Evolutionary conservation across 1,140 invertebrate species (phyloP), one percentile per base, ranked within the genome.

Genomic region (Ceratina japonica): DNA sequence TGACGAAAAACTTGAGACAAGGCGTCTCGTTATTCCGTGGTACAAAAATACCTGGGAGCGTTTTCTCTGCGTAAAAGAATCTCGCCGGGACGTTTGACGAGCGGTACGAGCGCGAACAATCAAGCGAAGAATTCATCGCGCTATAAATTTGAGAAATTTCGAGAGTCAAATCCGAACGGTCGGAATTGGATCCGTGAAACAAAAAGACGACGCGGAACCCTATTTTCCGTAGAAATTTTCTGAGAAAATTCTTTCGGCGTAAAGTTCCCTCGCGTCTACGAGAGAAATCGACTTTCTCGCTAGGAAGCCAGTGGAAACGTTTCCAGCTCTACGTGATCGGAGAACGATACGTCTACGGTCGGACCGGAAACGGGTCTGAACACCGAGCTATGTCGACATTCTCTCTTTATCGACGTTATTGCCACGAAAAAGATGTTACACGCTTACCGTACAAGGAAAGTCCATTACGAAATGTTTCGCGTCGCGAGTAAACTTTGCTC

Each of bases 241-340:
- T 24, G 2, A 3, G 54, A 22, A 68, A 69, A 31, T 56, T 70
- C 73, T 54, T 64, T 61, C 16, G 63, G n/a, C 22, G 51, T 79
- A 49, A 49, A 56, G 31, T 24, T 54, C 44, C 37, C 16, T 63
- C 20, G 54, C 31, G 16, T 61, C 52, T 31, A 70, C 64, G 56
- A 71, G 44, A 62, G 58, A 62, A 79, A 70, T 66, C 44, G 59
- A 69, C 54, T 82, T 54, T 69, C 59, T 64, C 75, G 31, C 27
- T 8, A 56, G 22, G 66, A 61, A 72, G 73, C 65, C 49, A 59
- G 59, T 59, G 24, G 73, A 61, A 83, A 58, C 64, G 37, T 84
- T 81, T 65, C 58, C 31, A 56, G 65, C 66, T 80, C 58, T 87
- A 86, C 83, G 84, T 86, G 84, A 86, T 86, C 74, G 76, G 84